Evolutionary conservation across 1,140 invertebrate species (phyloP), one percentile per base, ranked within the genome.

Genomic region (Diuraphis noxia): DNA sequence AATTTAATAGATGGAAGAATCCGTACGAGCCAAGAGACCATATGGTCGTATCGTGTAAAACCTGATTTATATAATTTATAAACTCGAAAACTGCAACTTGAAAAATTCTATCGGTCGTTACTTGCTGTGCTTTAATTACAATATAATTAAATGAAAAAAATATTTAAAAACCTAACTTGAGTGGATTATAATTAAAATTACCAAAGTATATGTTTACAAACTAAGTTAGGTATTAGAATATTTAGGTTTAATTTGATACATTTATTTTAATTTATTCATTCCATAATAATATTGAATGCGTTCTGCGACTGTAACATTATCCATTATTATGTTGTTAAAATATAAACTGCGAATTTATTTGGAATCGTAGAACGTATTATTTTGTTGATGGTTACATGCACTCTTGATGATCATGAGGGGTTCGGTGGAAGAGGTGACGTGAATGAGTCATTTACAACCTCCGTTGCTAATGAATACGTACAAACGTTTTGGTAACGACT

Each of bases 21-120:
- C n/a, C 17, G 88, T 90, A 43, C 34, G 38, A 41, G 56, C 30
- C 40, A 41, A 25, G 56, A 90, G 38, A 90, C 88, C 88, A 46
- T 90, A 90, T 79, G 63, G 63, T 46, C 63, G 88, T 79, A 36
- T 72, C 6, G 88, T 34, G 41, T 23, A 90, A n/a, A 90, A 90
- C 63, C 63, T 46, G 63, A 90, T 79, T 79, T 79, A 36, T 77
- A 72, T 49, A 49, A 49, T 49, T 72, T n/a, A 72, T 72, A 77
- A 9, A 90, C 63, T 56, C 25, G 49, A 56, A 87, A 87, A 87
- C 46, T 40, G 34, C 23, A 30, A n/a, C 3, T 36, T 13, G 13
- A 86, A 52, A 86, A 86, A 49, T 86, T 13, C 43, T 86, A 87
- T 36, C 49, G 25, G 36, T 87, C n/a, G n/a, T n/a, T n/a, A n/a